Conservation (phyloP, 1,140 invertebrate species). For the Diorhabda carinulata region DNA sequence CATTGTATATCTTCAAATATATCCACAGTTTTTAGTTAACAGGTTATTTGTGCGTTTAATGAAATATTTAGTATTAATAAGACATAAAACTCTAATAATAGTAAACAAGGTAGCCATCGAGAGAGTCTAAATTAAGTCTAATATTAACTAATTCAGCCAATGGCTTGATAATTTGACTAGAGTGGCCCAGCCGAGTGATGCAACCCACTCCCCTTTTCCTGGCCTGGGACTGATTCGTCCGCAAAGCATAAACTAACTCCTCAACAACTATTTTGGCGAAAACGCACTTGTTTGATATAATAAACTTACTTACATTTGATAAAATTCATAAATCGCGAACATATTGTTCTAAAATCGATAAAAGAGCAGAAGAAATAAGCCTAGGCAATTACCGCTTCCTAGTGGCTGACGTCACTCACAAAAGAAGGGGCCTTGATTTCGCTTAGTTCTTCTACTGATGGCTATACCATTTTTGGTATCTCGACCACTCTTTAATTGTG, state of each 20-base stretch:
- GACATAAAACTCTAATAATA: not conserved
- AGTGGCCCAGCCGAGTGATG: conserved; percentile 41
- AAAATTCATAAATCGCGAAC: conserved; percentile 45
- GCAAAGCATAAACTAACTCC: conserved; percentile 46
- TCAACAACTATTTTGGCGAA: conserved; percentile 46
- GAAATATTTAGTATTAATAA: no score
- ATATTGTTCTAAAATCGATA: conserved; percentile 47
- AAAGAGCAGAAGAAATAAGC: conserved; percentile 11
- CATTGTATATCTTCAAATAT: no score
- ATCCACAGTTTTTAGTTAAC: no score
- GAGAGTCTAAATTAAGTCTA: conserved; percentile 40
- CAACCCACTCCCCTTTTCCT: conserved; percentile 19
- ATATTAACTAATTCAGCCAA: conserved; percentile 43
- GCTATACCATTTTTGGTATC: conserved; percentile 27
- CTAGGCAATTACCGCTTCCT: not conserved
- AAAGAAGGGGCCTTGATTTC: not conserved
- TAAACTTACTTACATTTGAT: conserved; percentile 43
- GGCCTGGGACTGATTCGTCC: conserved; percentile 28
- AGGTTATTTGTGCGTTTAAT: no score
- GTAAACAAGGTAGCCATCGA: not conserved
- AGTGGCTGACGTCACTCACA: not conserved
- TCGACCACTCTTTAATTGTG: conserved; percentile 28
- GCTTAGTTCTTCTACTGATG: conserved; percentile 8
- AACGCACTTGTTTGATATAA: conserved; percentile 40
- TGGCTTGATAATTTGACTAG: conserved; percentile 49